Evolutionary conservation across 2,113 vertebrate genomes (phyloP).

Genomic region (Pedionomus torquatus): DNA sequence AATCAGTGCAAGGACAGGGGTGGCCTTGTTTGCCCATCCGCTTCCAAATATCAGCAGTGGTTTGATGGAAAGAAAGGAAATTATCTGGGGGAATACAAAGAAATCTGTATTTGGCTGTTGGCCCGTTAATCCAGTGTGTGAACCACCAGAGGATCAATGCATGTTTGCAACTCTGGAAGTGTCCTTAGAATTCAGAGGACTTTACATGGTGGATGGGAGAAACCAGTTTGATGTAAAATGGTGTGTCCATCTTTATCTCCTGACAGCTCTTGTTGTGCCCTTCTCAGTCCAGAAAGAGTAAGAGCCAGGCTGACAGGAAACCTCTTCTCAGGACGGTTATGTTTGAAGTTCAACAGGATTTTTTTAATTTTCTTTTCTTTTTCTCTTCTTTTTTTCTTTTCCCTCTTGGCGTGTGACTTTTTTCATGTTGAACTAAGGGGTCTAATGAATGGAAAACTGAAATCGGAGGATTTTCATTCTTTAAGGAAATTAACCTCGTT

Average conservation of each 20-base stretch:
- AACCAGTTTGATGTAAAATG: neutral
- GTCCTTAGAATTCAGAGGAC: neutral
- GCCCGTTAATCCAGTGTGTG: neutral
- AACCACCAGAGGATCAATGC: neutral
- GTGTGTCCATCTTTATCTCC: neutral
- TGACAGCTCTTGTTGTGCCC: neutral
- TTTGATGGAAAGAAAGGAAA: neutral
- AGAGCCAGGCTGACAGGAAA: neutral
- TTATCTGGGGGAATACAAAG: neutral
- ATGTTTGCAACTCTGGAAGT: neutral
- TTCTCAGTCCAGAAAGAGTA: neutral
- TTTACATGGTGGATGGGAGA: neutral
- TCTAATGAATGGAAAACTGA: conserved; percentile 58
- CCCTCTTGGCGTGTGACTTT: conserved; percentile 46
- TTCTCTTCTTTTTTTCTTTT: neutral
- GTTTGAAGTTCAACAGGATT: conserved; percentile 31
- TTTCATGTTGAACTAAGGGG: conserved; percentile 51
- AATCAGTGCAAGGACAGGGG: neutral
- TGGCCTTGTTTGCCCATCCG: neutral
- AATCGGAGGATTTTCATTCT: conserved; percentile 60
- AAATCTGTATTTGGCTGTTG: neutral
- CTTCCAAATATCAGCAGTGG: neutral
- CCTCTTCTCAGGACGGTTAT: neutral
- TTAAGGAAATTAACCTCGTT: conserved; percentile 66
- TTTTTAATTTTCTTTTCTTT: neutral